Percentiles rank a stretch among this genome's conserved stretches.
Evolutionary conservation across 2,888 invertebrate species (phyloP).

Genomic region (Lordiphosa andalusiaca): DNA sequence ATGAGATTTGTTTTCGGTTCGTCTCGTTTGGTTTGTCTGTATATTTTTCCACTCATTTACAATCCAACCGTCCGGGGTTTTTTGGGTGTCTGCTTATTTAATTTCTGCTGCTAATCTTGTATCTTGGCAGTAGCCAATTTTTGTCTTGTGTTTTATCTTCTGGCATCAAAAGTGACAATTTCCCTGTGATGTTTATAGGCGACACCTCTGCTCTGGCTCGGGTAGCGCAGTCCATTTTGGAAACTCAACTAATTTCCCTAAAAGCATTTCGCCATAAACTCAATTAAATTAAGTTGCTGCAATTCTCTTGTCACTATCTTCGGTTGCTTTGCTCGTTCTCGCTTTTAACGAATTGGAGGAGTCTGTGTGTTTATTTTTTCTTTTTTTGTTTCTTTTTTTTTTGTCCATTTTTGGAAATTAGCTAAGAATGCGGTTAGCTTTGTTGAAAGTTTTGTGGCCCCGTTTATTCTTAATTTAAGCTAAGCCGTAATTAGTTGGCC

Average conservation of each 20-base stretch:
- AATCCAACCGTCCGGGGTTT: slow-evolving; percentile 9
- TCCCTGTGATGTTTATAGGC: slow-evolving; percentile 40
- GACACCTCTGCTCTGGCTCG: slow-evolving; percentile 16
- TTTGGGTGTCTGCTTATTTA: slow-evolving; percentile 68
- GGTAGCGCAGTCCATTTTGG: slow-evolving; percentile 36
- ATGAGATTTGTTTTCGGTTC: slow-evolving; percentile 67
- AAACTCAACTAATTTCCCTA: slow-evolving; percentile 68
- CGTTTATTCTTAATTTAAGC: slow-evolving; percentile 14
- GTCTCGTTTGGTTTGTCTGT: slow-evolving; percentile 46
- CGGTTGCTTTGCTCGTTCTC: slow-evolving; percentile 3
- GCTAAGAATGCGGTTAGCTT: slow-evolving; percentile 51
- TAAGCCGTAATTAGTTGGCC: slow-evolving; percentile 19
- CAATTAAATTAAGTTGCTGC: slow-evolving; percentile 69
- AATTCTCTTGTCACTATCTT: slow-evolving; percentile 57
- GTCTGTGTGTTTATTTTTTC: no score
- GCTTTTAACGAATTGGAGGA: slow-evolving; percentile 7
- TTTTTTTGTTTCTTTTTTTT: slow-evolving; percentile 11
- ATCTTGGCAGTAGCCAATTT: slow-evolving; percentile 55
- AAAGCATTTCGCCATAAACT: slow-evolving; percentile 73
- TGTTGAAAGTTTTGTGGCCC: slow-evolving; percentile 28
- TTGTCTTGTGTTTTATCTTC: slow-evolving; percentile 43
- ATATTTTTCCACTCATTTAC: slow-evolving; percentile 26
- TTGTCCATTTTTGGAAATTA: slow-evolving; percentile 32
- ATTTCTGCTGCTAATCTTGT: slow-evolving; percentile 75
- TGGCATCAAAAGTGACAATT: slow-evolving; percentile 68